Percentiles rank a stretch among this genome's conserved stretches.
Evolutionary conservation across 2,797 vertebrate genomes (phyloP).

Genomic region (Melanotaenia maccullochi): DNA sequence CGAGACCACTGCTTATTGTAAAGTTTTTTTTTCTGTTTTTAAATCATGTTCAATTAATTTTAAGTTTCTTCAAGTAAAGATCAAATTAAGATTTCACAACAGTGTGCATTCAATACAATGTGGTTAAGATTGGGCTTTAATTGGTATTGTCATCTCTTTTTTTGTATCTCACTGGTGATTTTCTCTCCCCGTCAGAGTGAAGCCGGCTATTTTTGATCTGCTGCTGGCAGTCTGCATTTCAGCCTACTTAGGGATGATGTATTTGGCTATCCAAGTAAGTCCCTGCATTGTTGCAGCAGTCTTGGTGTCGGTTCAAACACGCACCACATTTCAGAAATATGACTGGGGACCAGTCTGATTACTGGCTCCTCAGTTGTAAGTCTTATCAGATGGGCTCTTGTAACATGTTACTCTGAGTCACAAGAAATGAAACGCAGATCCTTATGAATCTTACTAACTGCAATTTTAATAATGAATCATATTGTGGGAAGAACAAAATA

Average conservation of each 20-base stretch:
- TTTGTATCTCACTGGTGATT: background rate
- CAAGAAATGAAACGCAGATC: background rate
- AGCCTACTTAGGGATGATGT: slow-evolving; percentile 93
- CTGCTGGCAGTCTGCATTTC: slow-evolving; percentile 95
- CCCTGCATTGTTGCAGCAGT: background rate
- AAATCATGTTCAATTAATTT: background rate
- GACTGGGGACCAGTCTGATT: background rate
- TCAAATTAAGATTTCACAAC: background rate
- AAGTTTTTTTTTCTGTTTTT: background rate
- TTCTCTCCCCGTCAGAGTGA: slow-evolving; percentile 85
- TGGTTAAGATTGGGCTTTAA: too few relatives aligned
- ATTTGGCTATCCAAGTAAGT: slow-evolving; percentile 93
- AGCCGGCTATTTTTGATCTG: slow-evolving; percentile 97
- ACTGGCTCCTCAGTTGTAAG: background rate
- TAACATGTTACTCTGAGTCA: background rate
- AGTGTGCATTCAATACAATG: background rate
- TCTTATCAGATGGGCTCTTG: background rate
- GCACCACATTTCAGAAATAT: background rate
- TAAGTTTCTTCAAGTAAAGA: too few relatives aligned
- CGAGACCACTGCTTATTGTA: background rate
- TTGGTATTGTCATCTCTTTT: background rate
- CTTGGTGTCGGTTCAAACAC: background rate
- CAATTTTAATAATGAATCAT: background rate
- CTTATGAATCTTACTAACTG: background rate
- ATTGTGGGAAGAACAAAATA: background rate